Percentiles rank a stretch among this genome's conserved stretches.
phyloP scores from a whole-genome alignment of 2,113 vertebrate genomes.

The Catharus fuscescens region DNA sequence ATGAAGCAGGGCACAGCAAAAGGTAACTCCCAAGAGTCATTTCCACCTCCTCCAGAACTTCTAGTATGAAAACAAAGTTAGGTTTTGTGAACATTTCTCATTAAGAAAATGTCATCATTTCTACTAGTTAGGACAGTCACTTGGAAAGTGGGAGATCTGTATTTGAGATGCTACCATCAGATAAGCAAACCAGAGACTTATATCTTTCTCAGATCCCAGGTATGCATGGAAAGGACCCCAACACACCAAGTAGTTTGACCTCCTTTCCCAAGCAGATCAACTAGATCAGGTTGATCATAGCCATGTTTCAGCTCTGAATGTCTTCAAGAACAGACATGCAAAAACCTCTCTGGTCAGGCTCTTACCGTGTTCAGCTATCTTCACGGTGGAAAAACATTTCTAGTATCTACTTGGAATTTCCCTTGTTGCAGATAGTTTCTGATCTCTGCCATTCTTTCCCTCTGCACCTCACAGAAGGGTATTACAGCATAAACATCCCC shows the following conservation, averaged over 20 bases:
- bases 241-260: not conserved
- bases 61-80: not conserved
- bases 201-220: not conserved
- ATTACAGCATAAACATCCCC: not conserved
- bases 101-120: not conserved
- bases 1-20: not conserved
- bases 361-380: not conserved
- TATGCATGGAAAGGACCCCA: not conserved
- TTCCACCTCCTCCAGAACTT: not conserved
- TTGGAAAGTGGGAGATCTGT: not conserved
- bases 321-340: not conserved
- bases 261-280: not conserved
- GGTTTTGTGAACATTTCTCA: not conserved
- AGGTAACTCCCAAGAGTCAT: not conserved
- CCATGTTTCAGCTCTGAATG: not conserved
- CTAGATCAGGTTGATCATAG: not conserved
- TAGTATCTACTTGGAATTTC: not conserved
- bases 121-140: not conserved
- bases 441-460: not conserved
- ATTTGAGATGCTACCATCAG: not conserved
- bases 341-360: not conserved
- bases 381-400: rapidly evolving
- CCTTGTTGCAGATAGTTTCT: not conserved
- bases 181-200: not conserved
- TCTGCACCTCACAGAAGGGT: not conserved